Base-by-base conservation (phyloP, 2,797 vertebrate genomes). In the Anguilla pacifica region DNA sequence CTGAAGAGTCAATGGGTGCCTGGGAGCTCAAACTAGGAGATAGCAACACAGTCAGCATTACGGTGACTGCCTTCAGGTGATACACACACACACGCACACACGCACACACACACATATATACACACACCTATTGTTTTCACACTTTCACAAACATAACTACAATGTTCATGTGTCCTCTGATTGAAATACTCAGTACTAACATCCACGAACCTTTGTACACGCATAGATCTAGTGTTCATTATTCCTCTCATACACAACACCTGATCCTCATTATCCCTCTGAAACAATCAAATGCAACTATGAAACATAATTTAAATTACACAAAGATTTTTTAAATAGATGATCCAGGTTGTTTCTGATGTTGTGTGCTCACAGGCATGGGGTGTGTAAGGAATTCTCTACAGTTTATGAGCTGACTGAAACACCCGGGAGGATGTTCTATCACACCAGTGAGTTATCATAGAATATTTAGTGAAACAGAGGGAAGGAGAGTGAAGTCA, bases 1-100 rank as follows among this genome's bases (percentile, higher is more conserved):
- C 87, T 77, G 95, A 93, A 0, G 89, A 92, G 87, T 92, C 93
- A 64, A 93, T 98, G 43, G 96, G 97, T 83, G 97, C 96, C 0
- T 53, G 97, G 91, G 91, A 96, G 11, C 93, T 99, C 87, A 86
- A 93, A 88, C 86, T 2, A 6, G 79, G 90, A 0, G 9, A 53
- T 1, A 81, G 89, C 7, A 88, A 49, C 74, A 92, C 93, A 84
- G 9, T 96, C 59, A 91, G 89, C 88, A 88, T 90, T 83, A 95
- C 89, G 17, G 86, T 22, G 51, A 94, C 89, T 2, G 10, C 17
- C 0, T 91, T 90, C 81, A 94, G 93, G 95, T 96, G 87, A 49
- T 28, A 74, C 11, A 25, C 43, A 49, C 28, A 39, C 35, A 84
- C 83, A 82, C 25, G 19, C 28, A 25, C 51, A 84, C 83, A 82